Evolutionary conservation across 2,888 invertebrate genomes (phyloP).

Genomic region (Dexiosoma caninum): DNA sequence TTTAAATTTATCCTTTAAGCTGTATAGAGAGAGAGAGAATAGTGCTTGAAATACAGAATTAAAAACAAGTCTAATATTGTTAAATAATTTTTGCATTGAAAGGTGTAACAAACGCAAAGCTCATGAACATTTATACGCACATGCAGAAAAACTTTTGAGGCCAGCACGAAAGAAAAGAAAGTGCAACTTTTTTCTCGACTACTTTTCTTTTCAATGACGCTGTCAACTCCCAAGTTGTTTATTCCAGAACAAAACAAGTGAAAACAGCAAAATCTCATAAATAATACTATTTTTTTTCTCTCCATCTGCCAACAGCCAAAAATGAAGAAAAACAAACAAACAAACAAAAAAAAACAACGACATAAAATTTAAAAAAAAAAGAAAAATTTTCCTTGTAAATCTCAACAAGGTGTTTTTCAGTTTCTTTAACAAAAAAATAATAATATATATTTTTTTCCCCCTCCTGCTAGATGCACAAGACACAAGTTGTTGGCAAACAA

Average conservation of each 20-base stretch:
- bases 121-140: slow-evolving; percentile 43
- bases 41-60: not conserved
- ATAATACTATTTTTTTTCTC: slow-evolving; percentile 62
- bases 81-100: slow-evolving; percentile 24
- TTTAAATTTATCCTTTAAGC: not conserved
- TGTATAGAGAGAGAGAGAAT: not conserved
- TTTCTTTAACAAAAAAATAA: too few relatives aligned
- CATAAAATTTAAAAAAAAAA: not conserved
- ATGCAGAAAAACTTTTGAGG: slow-evolving; percentile 55
- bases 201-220: slow-evolving; percentile 63
- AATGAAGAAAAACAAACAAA: not conserved
- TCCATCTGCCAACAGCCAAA: slow-evolving; percentile 23
- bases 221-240: slow-evolving; percentile 63
- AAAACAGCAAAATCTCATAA: slow-evolving; percentile 67
- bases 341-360: not conserved
- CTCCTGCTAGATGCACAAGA: slow-evolving; percentile 3
- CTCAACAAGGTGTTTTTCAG: slow-evolving; percentile 55
- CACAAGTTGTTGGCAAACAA: slow-evolving; percentile 4
- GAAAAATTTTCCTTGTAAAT: slow-evolving; percentile 45
- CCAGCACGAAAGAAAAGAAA: slow-evolving; percentile 47
- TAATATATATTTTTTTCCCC: slow-evolving; percentile 4
- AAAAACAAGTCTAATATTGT: slow-evolving; percentile 1
- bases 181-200: slow-evolving; percentile 50
- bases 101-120: slow-evolving; percentile 40
- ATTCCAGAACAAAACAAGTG: slow-evolving; percentile 58